Conservation (phyloP, 2,797 vertebrate genomes). For the Girardinus metallicus region DNA sequence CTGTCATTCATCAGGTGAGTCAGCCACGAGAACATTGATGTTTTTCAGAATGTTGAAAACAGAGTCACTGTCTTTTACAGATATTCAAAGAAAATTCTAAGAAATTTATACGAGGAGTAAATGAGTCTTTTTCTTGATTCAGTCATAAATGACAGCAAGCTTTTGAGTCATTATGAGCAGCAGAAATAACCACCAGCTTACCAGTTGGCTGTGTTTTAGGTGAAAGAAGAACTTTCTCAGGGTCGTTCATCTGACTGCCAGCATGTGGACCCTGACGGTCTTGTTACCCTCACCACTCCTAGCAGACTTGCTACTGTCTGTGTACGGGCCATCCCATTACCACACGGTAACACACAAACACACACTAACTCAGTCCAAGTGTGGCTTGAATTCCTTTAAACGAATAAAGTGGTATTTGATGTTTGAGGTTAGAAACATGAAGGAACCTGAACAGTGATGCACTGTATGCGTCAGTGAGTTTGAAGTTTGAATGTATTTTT, state of each 20-base stretch:
- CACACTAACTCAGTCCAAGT: not conserved
- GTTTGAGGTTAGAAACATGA: not conserved
- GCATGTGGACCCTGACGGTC: constrained; percentile 86
- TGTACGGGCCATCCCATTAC: constrained; percentile 88
- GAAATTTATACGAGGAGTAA: not conserved
- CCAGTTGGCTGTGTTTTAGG: constrained; percentile 64
- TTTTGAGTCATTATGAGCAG: not conserved
- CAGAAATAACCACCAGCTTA: not conserved
- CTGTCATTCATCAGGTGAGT: constrained; percentile 90
- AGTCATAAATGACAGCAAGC: not conserved
- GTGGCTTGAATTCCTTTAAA: not conserved
- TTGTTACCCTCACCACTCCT: constrained; percentile 89
- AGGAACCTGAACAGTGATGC: not conserved
- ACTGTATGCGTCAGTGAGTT: not conserved
- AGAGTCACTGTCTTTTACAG: not conserved
- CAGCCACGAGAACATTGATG: too few relatives aligned
- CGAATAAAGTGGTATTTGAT: not conserved
- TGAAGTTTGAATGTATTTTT: not conserved
- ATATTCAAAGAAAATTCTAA: not conserved
- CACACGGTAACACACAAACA: constrained; percentile 74
- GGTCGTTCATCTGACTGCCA: constrained; percentile 84
- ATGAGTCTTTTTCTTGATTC: not conserved
- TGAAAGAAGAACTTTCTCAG: constrained; percentile 85
- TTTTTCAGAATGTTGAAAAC: not conserved
- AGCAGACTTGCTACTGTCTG: constrained; percentile 89